Base-by-base conservation (phyloP, 23 tunicate species). In the Clavelina lepadiformis region DNA sequence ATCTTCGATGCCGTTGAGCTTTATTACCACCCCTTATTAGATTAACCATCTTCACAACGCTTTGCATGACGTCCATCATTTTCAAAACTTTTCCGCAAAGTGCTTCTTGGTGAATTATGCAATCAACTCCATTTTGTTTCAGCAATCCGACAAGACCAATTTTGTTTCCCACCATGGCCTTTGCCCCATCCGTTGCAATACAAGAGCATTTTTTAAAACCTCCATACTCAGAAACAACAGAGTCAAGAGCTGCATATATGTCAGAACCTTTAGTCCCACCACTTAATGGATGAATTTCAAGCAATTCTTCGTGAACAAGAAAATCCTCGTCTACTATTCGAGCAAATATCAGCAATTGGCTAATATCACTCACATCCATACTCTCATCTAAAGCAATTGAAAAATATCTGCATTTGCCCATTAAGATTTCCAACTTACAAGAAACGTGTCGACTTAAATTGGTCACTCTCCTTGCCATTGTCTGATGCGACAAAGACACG, bases 1-100 rank as follows among this genome's bases (percentile, higher is more conserved):
- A 58, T 28, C 35, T 58, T 58, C 35, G 35, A 36, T 65, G 71
- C 53, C 71, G 18, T 38, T 38, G 24, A 11, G 71, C 55, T 44
- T 45, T 65, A 65, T 65, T 37, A 37, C 55, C 71, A 28, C 55
- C 71, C 29, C 29, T 65, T 22, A 65, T 65, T 22, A 65, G 28
- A 45, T 38, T 65, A 20, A 65, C 71, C 53, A 65, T 38, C 27
- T 37, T 65, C 15, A 38, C 25, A 58, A 25, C 65, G 8, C 65
- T 58, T 58, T 58, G 65, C 35, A 58, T 25, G 13, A 58, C 65
- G 32, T 28, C 32, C 65, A 58, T 58, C 65, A 58, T 58, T 58
- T 58, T 58, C 65, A 58, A 28, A 29, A 58, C 65, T 58, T 58
- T 58, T 58, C 65, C 65, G 65, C 65, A 58, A 58, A 58, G 65